Evolutionary conservation across 2,113 vertebrate genomes (phyloP), one percentile per base, ranked within the genome.

Genomic region (Tretioscincus oriximinensis): DNA sequence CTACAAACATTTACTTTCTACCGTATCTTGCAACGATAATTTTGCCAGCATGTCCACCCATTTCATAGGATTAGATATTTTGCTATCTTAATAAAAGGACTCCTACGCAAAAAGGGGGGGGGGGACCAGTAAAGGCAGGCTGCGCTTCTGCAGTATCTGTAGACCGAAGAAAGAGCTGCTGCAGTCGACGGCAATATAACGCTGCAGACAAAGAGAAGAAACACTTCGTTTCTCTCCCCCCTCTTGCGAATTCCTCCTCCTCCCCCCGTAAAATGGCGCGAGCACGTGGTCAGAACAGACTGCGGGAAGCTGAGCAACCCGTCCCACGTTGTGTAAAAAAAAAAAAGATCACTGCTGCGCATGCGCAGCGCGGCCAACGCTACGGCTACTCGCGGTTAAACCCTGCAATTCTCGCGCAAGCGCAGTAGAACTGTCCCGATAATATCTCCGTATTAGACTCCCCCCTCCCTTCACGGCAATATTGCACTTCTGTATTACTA

Each of bases 261-360:
- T 12, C 63, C 51, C n/a, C 31, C 41, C 22, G 9, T 24, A 84
- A 84, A 69, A 84, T 84, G 82, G 82, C 77, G 65, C 82, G 76
- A 84, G n/a, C 82, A 79, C 82, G 76, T 75, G 82, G 77, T 73
- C 71, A 31, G 70, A 45, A 26, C 68, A 77, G 75, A 73, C 71
- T 78, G 63, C 82, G 76, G 76, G 82, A 73, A 58, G 76, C 61
- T 70, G 61, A 73, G 68, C 60, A 58, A 63, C 76, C 31, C 49
- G 21, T 9, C 20, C 67, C 76, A 60, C 77, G 71, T 74, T 73
- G 71, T 21, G 29, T n/a, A 20, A 35, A 24, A 16, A 41, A 41
- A 41, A 41, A 18, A 5, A 5, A 7, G 12, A 58, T 6, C 31
- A 9, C 20, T 2, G 28, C 11, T 20, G 61, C 26, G 47, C 80